Evolutionary conservation across 2,888 invertebrate species (phyloP).

Genomic region (Chironomus tentans): DNA sequence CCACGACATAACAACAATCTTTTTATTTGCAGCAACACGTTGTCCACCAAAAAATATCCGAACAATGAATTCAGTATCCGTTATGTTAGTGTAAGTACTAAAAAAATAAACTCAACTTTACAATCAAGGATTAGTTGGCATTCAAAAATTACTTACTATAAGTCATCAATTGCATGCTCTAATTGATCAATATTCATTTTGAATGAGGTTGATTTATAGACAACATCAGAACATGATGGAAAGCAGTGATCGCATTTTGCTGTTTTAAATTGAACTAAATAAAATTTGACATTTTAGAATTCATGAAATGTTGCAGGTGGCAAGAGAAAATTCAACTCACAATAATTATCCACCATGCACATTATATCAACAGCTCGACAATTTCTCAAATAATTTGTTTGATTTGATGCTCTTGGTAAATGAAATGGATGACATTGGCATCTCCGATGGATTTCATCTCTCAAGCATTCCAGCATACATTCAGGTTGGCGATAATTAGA

Average conservation of each 20-base stretch:
- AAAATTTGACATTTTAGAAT: too few species aligned
- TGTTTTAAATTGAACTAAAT: slow-evolving; percentile 37
- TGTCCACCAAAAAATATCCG: slow-evolving; percentile 39
- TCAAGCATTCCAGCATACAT: slow-evolving; percentile 38
- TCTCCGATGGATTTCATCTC: slow-evolving; percentile 34
- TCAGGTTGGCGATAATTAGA: slow-evolving; percentile 38
- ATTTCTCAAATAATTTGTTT: slow-evolving; percentile 32
- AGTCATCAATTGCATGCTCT: slow-evolving; percentile 33
- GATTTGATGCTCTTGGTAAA: slow-evolving; percentile 33
- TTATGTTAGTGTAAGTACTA: slow-evolving; percentile 29
- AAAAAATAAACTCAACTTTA: not conserved
- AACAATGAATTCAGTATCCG: slow-evolving; percentile 36
- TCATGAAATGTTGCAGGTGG: too few species aligned
- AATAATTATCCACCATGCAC: slow-evolving; percentile 37
- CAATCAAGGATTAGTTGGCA: not conserved
- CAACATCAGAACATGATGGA: slow-evolving; percentile 41
- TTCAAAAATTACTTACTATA: slow-evolving; percentile 35
- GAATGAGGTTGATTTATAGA: slow-evolving; percentile 37
- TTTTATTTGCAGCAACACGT: slow-evolving; percentile 37
- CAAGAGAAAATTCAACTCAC: too few species aligned
- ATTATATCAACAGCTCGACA: slow-evolving; percentile 37
- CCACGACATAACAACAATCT: slow-evolving; percentile 41
- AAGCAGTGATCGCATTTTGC: slow-evolving; percentile 38
- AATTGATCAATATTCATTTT: slow-evolving; percentile 32
- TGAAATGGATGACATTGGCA: slow-evolving; percentile 40